Conservation (phyloP, 2,113 vertebrate species). For the Oncorhynchus mykiss region DNA sequence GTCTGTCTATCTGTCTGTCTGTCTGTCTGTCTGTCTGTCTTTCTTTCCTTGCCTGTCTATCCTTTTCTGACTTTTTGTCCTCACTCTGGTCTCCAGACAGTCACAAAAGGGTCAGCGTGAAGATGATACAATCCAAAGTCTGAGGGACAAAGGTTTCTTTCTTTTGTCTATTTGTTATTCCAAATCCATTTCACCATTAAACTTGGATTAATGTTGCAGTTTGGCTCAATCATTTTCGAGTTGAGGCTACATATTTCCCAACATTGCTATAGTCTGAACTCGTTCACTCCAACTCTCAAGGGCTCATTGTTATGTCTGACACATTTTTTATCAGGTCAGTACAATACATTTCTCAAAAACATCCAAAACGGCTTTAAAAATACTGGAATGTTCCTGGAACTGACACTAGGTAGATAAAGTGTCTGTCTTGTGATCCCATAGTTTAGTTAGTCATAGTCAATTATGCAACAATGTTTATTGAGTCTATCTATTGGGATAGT, state of each 20-base stretch:
- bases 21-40: too few species aligned
- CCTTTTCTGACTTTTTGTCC: background rate
- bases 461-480: constrained; percentile 38
- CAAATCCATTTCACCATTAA: too few species aligned
- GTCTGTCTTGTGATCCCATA: constrained; percentile 33
- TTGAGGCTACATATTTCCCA: constrained; percentile 41
- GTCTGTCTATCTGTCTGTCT: too few species aligned
- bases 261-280: constrained; percentile 40
- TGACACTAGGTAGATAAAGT: constrained; percentile 28
- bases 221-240: too few species aligned
- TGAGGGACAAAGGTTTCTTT: constrained; percentile 22
- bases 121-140: constrained; percentile 36
- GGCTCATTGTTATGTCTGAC: constrained; percentile 50
- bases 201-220: constrained; percentile 25
- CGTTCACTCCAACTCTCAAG: constrained; percentile 47
- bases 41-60: too few species aligned
- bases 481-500: constrained; percentile 43
- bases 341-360: constrained; percentile 46
- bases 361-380: constrained; percentile 22
- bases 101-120: constrained; percentile 33
- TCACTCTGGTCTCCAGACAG: background rate
- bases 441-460: constrained; percentile 5
- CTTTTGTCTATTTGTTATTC: constrained; percentile 41
- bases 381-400: constrained; percentile 34
- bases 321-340: constrained; percentile 13